These are phyloP conservation scores for Melitaea cinxia DNA, from an alignment of 1,140 invertebrate genomes.

Conservation along the genomic window DNA sequence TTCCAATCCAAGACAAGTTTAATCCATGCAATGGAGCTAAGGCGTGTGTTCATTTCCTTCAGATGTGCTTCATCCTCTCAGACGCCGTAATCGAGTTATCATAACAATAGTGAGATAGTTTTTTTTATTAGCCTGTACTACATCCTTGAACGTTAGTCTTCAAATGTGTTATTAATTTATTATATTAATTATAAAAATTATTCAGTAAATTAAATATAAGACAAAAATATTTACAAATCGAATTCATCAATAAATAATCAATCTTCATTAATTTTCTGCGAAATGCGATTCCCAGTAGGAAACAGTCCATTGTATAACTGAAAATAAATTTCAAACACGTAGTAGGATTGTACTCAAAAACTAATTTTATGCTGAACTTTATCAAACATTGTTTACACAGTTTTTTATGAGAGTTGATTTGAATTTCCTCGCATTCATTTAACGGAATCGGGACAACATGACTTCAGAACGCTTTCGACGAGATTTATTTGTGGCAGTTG, in stretches of 20 bases:
- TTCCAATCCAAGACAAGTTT: constrained; percentile 15
- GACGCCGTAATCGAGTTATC: not conserved
- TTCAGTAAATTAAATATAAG: too few relatives aligned
- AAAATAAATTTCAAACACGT: not conserved
- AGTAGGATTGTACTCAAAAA: not conserved
- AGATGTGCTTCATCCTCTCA: not conserved
- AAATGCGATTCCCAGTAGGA: not conserved
- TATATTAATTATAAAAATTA: too few relatives aligned
- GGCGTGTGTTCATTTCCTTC: not conserved
- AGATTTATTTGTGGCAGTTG: constrained; percentile 45
- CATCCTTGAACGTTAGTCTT: not conserved
- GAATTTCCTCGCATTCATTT: constrained; percentile 20
- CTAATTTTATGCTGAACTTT: not conserved
- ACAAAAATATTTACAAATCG: not conserved
- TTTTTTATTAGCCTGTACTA: too few relatives aligned
- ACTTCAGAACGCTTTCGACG: constrained; percentile 28
- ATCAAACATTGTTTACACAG: constrained; percentile 11
- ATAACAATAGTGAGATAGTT: not conserved
- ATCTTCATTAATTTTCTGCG: not conserved
- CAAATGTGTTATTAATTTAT: not conserved
- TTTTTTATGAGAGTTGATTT: constrained; percentile 17
- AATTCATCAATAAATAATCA: not conserved
- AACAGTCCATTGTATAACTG: not conserved
- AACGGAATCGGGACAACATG: constrained; percentile 37
- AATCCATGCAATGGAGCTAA: constrained; percentile 1